phyloP scores from a whole-genome alignment of 2,797 vertebrate species.

The Microcaecilia unicolor region DNA sequence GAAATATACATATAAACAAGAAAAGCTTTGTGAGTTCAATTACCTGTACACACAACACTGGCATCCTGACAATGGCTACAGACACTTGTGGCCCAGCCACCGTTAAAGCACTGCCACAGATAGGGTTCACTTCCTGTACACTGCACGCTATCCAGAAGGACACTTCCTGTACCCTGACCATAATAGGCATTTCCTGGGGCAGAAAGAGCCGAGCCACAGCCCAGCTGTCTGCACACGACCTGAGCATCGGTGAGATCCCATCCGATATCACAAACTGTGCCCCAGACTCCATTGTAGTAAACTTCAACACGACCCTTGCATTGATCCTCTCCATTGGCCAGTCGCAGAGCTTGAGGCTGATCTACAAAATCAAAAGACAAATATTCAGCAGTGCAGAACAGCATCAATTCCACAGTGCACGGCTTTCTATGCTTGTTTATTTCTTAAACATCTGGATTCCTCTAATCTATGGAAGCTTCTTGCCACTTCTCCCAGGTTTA shows the following conservation, averaged over 20 bases:
- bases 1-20: too few species aligned
- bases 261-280: neutral
- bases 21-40: too few species aligned
- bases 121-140: neutral
- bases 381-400: too few species aligned
- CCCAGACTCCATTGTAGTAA: neutral
- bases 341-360: neutral
- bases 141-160: constrained; percentile 3
- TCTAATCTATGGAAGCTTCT: too few species aligned
- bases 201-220: neutral
- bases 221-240: neutral
- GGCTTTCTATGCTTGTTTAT: too few species aligned
- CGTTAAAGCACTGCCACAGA: constrained; percentile 9
- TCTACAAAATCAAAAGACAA: neutral
- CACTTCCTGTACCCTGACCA: too few species aligned
- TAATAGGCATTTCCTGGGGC: neutral
- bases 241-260: neutral
- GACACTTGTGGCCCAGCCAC: constrained; percentile 5
- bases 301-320: neutral
- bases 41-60: constrained; percentile 21
- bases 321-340: neutral
- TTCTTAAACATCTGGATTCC: too few species aligned
- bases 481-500: too few species aligned
- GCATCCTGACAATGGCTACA: neutral
- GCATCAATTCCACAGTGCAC: too few species aligned